These are phyloP conservation scores for Centruroides sculpturatus DNA, from an alignment of 1,140 invertebrate species.

Conservation along the genomic window DNA sequence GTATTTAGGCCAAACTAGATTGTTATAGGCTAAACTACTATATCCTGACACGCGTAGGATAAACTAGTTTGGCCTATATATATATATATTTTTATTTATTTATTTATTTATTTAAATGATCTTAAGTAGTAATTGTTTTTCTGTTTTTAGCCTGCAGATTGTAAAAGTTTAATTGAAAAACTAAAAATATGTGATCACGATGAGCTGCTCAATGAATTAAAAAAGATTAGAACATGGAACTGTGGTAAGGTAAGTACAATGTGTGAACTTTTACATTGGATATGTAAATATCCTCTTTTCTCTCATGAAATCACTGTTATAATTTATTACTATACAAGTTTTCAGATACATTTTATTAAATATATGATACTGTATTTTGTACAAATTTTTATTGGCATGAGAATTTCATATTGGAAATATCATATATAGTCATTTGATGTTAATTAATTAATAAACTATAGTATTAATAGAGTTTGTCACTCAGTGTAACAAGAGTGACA, in stretches of 20 bases:
- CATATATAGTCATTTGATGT: background rate
- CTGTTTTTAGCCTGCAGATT: slow-evolving; percentile 52
- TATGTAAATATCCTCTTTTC: too few species aligned
- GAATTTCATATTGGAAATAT: background rate
- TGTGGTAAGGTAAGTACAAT: slow-evolving; percentile 51
- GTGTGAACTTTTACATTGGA: too few species aligned
- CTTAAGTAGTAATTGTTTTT: slow-evolving; percentile 4
- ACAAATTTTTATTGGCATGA: background rate
- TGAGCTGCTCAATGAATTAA: slow-evolving; percentile 50
- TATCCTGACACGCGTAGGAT: too few species aligned
- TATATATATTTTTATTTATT: slow-evolving; percentile 8
- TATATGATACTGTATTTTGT: background rate
- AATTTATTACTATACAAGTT: background rate
- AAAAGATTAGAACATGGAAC: slow-evolving; percentile 66
- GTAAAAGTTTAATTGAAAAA: slow-evolving; percentile 61
- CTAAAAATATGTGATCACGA: slow-evolving; percentile 50
- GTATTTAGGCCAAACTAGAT: too few species aligned
- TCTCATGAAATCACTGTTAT: background rate
- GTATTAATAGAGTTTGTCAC: background rate
- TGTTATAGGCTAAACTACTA: too few species aligned
- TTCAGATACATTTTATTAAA: background rate
- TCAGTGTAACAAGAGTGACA: too few species aligned
- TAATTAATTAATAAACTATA: background rate
- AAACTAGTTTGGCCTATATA: too few species aligned
- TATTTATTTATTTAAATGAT: background rate